These are phyloP conservation scores for Listronotus bonariensis DNA, from an alignment of 1,140 invertebrate species.

Conservation along the genomic window DNA sequence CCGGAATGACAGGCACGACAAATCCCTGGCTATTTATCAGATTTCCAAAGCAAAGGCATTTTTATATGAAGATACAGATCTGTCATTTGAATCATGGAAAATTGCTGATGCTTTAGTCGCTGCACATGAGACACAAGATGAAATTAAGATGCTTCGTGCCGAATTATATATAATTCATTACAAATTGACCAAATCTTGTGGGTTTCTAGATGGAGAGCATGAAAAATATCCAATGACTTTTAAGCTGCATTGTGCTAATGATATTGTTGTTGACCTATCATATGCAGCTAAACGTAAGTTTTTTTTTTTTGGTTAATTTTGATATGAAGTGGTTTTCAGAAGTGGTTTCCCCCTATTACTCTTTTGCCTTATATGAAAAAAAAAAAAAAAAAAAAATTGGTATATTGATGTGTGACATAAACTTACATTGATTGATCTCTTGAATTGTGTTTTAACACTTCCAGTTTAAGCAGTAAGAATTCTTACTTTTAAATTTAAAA, in stretches of 20 bases:
- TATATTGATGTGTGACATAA: no score
- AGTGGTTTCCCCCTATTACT: no score
- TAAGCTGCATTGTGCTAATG: conserved; percentile 21
- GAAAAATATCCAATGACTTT: conserved; percentile 24
- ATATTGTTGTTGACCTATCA: conserved; percentile 14
- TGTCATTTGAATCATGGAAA: conserved; percentile 25
- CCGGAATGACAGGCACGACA: conserved; percentile 8
- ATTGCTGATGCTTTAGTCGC: conserved; percentile 2
- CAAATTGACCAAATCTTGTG: conserved; percentile 30
- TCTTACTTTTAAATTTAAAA: no score
- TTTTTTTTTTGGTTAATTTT: not conserved
- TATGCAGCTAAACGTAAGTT: conserved; percentile 17
- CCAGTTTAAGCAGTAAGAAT: no score
- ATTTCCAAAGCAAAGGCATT: conserved; percentile 32
- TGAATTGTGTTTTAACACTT: no score
- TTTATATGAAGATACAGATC: conserved; percentile 15
- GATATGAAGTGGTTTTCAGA: no score
- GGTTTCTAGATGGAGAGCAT: conserved; percentile 25
- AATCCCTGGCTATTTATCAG: conserved; percentile 23
- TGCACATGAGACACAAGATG: conserved; percentile 1
- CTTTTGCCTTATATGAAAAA: no score
- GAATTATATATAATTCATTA: conserved; percentile 24
- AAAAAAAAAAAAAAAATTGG: no score
- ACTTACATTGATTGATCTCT: no score
- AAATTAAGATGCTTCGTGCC: conserved; percentile 10